These are phyloP conservation scores for Phalanger gymnotis DNA, from an alignment of 2,797 vertebrate genomes.

Conservation along the genomic window DNA sequence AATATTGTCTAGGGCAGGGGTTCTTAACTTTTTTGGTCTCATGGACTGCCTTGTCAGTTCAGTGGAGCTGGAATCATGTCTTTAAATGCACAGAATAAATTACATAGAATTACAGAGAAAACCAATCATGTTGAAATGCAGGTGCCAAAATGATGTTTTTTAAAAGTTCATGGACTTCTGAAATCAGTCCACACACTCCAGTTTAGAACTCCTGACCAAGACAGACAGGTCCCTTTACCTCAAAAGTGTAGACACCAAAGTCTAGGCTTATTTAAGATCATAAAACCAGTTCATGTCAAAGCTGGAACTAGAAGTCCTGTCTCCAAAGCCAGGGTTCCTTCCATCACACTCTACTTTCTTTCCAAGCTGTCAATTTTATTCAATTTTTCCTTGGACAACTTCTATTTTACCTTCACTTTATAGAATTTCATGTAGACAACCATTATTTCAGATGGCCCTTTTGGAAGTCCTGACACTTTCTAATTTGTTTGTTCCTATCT, in stretches of 20 bases:
- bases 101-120: neutral
- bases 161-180: neutral
- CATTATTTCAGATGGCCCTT: neutral
- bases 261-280: neutral
- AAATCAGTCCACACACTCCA: neutral
- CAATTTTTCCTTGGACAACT: neutral
- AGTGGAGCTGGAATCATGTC: neutral
- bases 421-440: neutral
- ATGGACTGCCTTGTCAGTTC: neutral
- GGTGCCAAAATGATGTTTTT: neutral
- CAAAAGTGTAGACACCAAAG: neutral
- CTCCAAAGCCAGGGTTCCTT: neutral
- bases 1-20: neutral
- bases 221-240: neutral
- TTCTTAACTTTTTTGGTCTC: neutral
- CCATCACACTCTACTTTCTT: neutral
- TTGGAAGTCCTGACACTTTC: neutral
- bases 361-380: neutral
- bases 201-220: neutral
- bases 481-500: neutral
- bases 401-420: neutral
- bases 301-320: neutral
- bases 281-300: neutral
- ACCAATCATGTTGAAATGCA: neutral
- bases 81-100: neutral